Evolutionary conservation across 2,888 invertebrate genomes (phyloP).

Genomic region (Drosophila aldrichi): DNA sequence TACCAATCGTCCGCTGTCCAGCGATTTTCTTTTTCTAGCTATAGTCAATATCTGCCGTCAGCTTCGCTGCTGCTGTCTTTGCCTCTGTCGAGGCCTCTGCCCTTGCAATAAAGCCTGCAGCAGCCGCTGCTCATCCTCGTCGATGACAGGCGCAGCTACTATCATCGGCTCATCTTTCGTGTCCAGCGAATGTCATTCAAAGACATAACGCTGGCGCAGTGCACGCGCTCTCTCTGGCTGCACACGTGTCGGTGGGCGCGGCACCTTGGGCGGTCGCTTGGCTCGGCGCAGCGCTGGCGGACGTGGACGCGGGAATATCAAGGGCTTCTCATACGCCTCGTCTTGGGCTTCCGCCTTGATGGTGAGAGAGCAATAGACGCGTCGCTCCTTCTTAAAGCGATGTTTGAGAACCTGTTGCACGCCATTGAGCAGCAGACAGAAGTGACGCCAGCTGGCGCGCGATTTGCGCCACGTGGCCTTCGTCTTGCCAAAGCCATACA

Average conservation of each 20-base stretch:
- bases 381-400: slow-evolving; percentile 76
- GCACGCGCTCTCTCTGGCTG: slow-evolving; percentile 78
- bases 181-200: slow-evolving; percentile 72
- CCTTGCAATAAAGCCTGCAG: slow-evolving; percentile 46
- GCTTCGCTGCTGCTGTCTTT: slow-evolving; percentile 25
- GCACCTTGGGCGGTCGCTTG: slow-evolving; percentile 36
- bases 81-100: not conserved
- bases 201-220: slow-evolving; percentile 75
- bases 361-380: slow-evolving; percentile 61
- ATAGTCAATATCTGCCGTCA: slow-evolving; percentile 30
- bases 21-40: slow-evolving; percentile 5
- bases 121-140: slow-evolving; percentile 22
- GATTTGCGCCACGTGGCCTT: slow-evolving; percentile 43
- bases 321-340: slow-evolving; percentile 36
- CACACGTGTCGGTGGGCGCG: slow-evolving; percentile 55
- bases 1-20: slow-evolving; percentile 1
- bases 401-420: slow-evolving; percentile 76
- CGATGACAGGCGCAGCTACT: slow-evolving; percentile 4
- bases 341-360: slow-evolving; percentile 53
- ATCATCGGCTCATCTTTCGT: not conserved
- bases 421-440: slow-evolving; percentile 65
- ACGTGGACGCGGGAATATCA: slow-evolving; percentile 60
- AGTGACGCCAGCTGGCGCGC: slow-evolving; percentile 70
- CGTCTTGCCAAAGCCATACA: slow-evolving; percentile 52
- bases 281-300: slow-evolving; percentile 16